Conservation (phyloP, 2,113 vertebrate genomes). For the Corynorhinus townsendii region DNA sequence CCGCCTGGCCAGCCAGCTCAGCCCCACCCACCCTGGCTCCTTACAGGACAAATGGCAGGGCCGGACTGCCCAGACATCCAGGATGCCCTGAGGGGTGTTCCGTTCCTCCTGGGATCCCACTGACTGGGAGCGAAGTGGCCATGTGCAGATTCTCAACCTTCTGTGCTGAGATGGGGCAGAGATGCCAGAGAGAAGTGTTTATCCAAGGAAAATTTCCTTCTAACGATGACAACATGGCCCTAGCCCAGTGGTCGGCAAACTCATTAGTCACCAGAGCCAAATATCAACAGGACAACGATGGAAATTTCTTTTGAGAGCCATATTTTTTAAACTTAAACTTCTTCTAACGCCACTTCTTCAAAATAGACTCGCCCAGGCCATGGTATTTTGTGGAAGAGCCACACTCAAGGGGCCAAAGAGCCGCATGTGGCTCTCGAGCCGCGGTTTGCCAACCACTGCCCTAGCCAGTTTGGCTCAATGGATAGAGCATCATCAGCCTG, state of each 20-base stretch:
- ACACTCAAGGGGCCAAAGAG: too few relatives aligned
- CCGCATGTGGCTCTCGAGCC: too few relatives aligned
- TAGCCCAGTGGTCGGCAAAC: not conserved
- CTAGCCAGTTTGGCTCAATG: not conserved
- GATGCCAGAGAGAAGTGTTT: not conserved
- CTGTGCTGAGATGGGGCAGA: not conserved
- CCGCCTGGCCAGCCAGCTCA: not conserved
- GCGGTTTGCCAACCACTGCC: too few relatives aligned
- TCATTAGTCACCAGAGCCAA: too few relatives aligned
- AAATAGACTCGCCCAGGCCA: too few relatives aligned
- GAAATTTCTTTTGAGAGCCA: too few relatives aligned
- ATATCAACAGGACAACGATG: too few relatives aligned
- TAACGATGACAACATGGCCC: not conserved
- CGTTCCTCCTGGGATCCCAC: not conserved
- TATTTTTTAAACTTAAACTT: too few relatives aligned
- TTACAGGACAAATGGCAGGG: not conserved
- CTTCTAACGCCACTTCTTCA: too few relatives aligned
- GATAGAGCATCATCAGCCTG: too few relatives aligned
- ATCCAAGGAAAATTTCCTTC: slow-evolving; percentile 5
- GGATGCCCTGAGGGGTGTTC: slow-evolving; percentile 41
- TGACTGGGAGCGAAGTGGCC: not conserved
- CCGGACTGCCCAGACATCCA: not conserved
- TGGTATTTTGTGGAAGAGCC: too few relatives aligned
- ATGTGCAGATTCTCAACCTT: not conserved
- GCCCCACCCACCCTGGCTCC: not conserved